Conservation (phyloP, 2,113 vertebrate species). For the Alethe castanea region DNA sequence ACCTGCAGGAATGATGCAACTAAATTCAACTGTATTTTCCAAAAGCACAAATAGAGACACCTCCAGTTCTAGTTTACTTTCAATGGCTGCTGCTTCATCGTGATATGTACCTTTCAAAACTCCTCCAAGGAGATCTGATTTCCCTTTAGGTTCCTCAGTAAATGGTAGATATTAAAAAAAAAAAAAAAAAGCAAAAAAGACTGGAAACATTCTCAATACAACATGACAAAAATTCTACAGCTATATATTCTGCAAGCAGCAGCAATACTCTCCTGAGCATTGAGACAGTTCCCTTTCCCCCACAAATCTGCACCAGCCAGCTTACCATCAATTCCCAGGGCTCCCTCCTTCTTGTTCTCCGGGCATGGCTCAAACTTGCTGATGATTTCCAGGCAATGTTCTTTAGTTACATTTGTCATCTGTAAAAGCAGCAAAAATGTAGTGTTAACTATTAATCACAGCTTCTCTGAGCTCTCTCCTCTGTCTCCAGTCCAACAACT, state of each 20-base stretch:
- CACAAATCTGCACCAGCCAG: neutral
- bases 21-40: neutral
- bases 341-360: constrained; percentile 86
- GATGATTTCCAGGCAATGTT: constrained; percentile 88
- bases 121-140: neutral
- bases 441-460: neutral
- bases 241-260: neutral
- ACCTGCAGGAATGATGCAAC: neutral
- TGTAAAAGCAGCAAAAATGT: constrained; percentile 45
- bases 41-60: neutral
- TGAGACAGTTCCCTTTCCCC: neutral
- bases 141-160: neutral
- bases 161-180: neutral
- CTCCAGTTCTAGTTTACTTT: neutral
- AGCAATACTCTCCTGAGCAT: neutral
- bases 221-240: neutral
- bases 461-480: neutral
- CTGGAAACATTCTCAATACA: neutral
- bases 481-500: neutral
- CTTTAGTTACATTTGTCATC: constrained; percentile 87
- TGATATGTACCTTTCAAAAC: neutral
- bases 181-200: neutral
- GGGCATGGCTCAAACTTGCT: constrained; percentile 92
- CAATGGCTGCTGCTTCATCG: neutral
- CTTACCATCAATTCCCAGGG: constrained; percentile 94